Percentiles rank a stretch among this genome's conserved stretches.
phyloP scores from a whole-genome alignment of 1,140 invertebrate genomes.

The Nasonia vitripennis region DNA sequence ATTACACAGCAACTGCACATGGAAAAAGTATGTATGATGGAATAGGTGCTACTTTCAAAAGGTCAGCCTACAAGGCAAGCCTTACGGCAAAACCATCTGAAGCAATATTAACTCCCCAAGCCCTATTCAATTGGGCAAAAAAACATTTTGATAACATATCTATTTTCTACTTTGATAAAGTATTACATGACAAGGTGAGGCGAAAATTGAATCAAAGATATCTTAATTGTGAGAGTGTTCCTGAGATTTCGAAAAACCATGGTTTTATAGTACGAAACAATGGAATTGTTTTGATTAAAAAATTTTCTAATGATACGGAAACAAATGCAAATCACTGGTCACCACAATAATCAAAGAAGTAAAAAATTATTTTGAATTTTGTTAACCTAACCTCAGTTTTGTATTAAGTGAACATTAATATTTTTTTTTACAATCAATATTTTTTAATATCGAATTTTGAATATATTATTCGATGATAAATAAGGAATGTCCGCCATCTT shows the following conservation, averaged over 20 bases:
- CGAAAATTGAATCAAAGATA: not conserved
- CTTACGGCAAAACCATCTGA: not conserved
- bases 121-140: slow-evolving; percentile 14
- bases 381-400: not conserved
- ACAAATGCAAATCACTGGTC: not conserved
- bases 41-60: slow-evolving; percentile 20
- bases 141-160: not conserved
- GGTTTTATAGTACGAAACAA: not conserved
- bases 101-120: slow-evolving; percentile 18
- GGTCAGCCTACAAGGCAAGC: not conserved
- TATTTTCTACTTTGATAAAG: no score
- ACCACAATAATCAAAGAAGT: not conserved
- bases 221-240: not conserved
- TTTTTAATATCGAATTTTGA: not conserved
- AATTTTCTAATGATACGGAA: not conserved
- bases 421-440: not conserved
- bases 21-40: slow-evolving; percentile 11
- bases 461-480: not conserved
- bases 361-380: not conserved
- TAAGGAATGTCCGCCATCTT: not conserved
- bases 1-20: not conserved
- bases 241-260: not conserved
- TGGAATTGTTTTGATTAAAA: slow-evolving; percentile 2
- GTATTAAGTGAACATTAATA: not conserved
- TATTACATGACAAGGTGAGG: no score